These are phyloP conservation scores for Poecilia latipinna DNA, from an alignment of 2,113 vertebrate genomes.

Conservation along the genomic window DNA sequence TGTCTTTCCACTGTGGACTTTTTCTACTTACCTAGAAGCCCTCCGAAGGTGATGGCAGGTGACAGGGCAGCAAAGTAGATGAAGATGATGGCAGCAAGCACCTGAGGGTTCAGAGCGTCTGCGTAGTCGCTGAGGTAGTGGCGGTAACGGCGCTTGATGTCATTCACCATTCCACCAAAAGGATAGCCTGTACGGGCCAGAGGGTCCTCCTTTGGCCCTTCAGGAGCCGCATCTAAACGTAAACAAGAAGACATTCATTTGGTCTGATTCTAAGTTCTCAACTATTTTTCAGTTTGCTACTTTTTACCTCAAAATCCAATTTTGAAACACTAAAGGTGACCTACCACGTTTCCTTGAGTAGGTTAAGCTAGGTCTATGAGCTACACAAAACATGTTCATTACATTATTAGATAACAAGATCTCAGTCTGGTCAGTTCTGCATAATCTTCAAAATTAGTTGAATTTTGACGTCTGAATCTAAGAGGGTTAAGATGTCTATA, in stretches of 20 bases:
- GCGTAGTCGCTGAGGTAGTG: conserved; percentile 91
- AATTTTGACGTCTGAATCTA: background rate
- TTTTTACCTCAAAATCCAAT: no score
- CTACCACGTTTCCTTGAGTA: no score
- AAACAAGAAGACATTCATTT: conserved; percentile 9
- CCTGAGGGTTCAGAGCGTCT: conserved; percentile 87
- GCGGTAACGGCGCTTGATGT: conserved; percentile 89
- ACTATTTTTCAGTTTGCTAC: no score
- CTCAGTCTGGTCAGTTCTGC: no score
- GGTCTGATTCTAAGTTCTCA: no score
- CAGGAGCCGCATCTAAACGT: conserved; percentile 42
- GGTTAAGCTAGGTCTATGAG: no score
- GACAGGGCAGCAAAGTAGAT: conserved; percentile 98
- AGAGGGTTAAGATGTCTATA: background rate
- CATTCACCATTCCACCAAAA: conserved; percentile 90
- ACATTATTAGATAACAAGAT: no score
- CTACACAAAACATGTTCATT: no score
- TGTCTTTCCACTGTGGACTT: background rate
- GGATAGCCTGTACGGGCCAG: conserved; percentile 84
- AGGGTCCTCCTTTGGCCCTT: conserved; percentile 82
- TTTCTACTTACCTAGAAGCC: conserved; percentile 85
- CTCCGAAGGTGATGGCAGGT: conserved; percentile 94
- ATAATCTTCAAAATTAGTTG: no score
- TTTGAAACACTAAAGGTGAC: no score
- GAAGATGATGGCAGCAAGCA: conserved; percentile 93